phyloP scores from a whole-genome alignment of 2,797 vertebrate species.

The Luscinia luscinia region DNA sequence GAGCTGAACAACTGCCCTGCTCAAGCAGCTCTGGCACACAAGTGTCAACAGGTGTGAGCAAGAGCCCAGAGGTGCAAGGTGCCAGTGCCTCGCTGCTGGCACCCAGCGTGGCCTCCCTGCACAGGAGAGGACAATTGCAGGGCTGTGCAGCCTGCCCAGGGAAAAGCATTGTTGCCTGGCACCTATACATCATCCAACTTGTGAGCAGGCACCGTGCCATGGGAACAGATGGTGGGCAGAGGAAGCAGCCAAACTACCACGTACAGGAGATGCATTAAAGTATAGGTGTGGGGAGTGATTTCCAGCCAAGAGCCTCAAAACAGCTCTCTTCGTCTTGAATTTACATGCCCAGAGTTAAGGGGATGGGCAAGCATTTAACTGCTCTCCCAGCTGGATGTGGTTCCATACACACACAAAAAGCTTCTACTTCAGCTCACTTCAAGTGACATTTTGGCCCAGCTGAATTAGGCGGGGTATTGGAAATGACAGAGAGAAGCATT shows the following conservation, averaged over 20 bases:
- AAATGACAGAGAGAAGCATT: constrained; percentile 41
- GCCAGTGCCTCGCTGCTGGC: constrained; percentile 72
- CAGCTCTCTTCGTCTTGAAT: constrained; percentile 64
- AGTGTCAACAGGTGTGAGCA: constrained; percentile 80
- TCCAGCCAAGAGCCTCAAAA: constrained; percentile 71
- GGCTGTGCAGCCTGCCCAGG: constrained; percentile 77
- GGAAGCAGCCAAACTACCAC: constrained; percentile 71
- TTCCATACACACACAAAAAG: constrained; percentile 62
- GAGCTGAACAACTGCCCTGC: constrained; percentile 8
- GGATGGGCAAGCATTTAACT: constrained; percentile 62
- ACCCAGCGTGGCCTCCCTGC: constrained; percentile 63
- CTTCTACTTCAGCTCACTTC: constrained; percentile 69
- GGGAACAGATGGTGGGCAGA: constrained; percentile 79
- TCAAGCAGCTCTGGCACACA: constrained; percentile 67
- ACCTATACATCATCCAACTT: constrained; percentile 80
- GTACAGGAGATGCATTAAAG: constrained; percentile 71
- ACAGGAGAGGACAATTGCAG: constrained; percentile 76
- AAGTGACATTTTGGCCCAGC: constrained; percentile 67
- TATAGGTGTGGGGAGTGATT: constrained; percentile 73
- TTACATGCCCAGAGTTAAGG: constrained; percentile 66
- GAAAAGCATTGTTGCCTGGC: constrained; percentile 80
- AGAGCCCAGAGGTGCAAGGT: constrained; percentile 62
- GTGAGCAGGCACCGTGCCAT: constrained; percentile 77
- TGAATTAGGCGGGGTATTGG: constrained; percentile 46
- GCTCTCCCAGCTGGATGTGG: constrained; percentile 50